Conservation (phyloP, 2,797 vertebrate genomes). For the Hypotaenidia okinawae region DNA sequence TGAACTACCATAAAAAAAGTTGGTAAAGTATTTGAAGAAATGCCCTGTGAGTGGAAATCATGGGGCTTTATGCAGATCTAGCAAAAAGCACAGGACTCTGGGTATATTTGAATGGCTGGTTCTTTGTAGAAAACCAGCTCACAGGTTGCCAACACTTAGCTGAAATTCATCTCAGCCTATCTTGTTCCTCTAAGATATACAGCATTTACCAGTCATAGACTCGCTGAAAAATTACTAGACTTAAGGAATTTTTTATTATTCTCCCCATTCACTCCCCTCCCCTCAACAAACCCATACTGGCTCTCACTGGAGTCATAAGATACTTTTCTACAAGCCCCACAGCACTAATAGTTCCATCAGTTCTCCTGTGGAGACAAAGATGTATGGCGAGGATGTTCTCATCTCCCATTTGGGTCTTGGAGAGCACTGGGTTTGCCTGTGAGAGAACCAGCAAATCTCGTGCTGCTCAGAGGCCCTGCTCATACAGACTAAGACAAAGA, state of each 20-base stretch:
- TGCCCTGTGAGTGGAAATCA: neutral
- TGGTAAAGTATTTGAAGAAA: neutral
- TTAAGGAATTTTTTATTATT: neutral
- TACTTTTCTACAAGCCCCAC: neutral
- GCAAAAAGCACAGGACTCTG: neutral
- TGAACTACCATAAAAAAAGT: neutral
- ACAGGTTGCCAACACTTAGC: neutral
- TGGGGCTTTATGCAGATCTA: neutral
- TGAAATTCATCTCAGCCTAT: neutral
- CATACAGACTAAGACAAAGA: neutral
- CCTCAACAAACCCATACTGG: neutral
- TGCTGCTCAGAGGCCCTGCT: neutral
- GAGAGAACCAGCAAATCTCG: neutral
- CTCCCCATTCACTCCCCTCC: neutral
- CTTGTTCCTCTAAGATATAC: neutral
- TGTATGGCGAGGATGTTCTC: neutral
- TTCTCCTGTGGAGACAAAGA: neutral
- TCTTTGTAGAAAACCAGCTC: neutral
- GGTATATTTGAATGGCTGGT: neutral
- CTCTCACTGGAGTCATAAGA: neutral
- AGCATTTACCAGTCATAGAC: neutral
- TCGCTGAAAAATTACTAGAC: neutral
- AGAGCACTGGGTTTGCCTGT: neutral
- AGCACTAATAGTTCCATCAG: neutral
- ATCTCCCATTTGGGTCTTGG: neutral